Conservation (phyloP, 2,113 vertebrate genomes). For the Psittacus erithacus region DNA sequence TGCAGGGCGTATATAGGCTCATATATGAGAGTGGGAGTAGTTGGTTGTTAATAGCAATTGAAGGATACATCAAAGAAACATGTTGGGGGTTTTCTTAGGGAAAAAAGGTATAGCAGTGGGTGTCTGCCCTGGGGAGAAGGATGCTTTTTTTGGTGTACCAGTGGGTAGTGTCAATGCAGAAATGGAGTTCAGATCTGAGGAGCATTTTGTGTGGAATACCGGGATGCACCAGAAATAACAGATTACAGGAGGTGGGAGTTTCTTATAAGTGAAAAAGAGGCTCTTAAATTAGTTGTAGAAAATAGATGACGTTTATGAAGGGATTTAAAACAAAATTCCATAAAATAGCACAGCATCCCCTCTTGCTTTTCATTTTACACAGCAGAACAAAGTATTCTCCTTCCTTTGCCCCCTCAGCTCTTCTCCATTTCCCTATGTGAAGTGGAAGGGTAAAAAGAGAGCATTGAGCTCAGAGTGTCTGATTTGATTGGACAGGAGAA, state of each 20-base stretch:
- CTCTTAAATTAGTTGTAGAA: not conserved
- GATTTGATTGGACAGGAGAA: conserved; percentile 16
- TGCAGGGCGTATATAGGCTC: not conserved
- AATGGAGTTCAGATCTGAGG: not conserved
- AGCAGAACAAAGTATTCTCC: not conserved
- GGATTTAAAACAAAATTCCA: not conserved
- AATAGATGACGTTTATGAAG: not conserved
- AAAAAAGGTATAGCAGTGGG: not conserved
- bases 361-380: not conserved
- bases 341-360: not conserved
- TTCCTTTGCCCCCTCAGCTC: not conserved
- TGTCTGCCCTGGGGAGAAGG: not conserved
- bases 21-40: conserved; percentile 1
- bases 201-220: not conserved
- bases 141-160: conserved; percentile 7
- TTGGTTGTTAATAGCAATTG: conserved; percentile 26
- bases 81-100: not conserved
- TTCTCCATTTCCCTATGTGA: not conserved
- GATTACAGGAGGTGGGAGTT: not conserved
- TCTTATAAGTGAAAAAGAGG: not conserved
- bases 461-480: not conserved
- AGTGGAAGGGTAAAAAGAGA: not conserved
- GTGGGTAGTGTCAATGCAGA: conserved; percentile 21
- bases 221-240: conserved; percentile 11
- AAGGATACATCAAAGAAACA: not conserved